These are phyloP conservation scores for Indri indri DNA, from an alignment of 2,113 vertebrate genomes.

Conservation along the genomic window DNA sequence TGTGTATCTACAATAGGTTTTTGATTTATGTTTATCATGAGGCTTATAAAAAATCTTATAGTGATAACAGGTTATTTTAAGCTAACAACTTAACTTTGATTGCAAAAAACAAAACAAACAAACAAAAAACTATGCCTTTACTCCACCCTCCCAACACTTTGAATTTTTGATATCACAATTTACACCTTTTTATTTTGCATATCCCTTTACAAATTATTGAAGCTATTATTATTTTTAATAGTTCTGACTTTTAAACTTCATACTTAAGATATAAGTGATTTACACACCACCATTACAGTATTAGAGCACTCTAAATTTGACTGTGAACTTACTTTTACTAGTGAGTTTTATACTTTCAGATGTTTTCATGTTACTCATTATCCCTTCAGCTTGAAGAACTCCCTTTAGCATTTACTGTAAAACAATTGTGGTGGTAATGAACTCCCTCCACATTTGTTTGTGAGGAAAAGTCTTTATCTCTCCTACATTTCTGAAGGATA, in stretches of 20 bases:
- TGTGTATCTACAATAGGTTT: background rate
- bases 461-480: background rate
- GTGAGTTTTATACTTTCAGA: background rate
- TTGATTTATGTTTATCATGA: background rate
- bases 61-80: background rate
- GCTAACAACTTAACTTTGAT: background rate
- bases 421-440: background rate
- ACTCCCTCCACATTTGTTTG: background rate
- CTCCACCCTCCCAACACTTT: background rate
- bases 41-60: background rate
- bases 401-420: background rate
- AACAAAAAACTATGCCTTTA: background rate
- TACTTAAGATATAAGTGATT: background rate
- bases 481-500: background rate
- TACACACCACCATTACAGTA: background rate
- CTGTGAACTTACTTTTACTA: background rate
- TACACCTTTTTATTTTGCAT: background rate
- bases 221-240: background rate
- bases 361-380: background rate
- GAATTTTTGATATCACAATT: background rate
- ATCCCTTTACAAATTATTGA: background rate
- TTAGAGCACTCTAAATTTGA: background rate
- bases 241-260: background rate
- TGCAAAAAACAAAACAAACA: too few relatives aligned
- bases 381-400: background rate